phyloP scores from a whole-genome alignment of 2,113 vertebrate genomes.

The Notarius quadriscutis region DNA sequence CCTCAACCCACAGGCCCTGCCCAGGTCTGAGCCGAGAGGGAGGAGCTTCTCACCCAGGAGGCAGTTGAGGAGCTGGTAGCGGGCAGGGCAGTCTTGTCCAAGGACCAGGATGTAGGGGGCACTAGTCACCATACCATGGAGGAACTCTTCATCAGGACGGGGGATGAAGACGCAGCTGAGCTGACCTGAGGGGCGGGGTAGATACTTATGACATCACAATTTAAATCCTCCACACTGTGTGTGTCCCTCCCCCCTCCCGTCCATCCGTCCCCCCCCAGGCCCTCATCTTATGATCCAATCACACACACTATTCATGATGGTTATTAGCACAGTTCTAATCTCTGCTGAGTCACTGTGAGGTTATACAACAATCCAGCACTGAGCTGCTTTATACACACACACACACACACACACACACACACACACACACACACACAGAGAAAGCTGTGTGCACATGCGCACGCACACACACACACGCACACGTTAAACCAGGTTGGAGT shows the following conservation, averaged over 20 bases:
- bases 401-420: background rate
- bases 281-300: constrained; percentile 43
- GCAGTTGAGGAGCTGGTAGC: constrained; percentile 86
- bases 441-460: background rate
- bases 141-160: constrained; percentile 86
- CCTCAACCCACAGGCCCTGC: constrained; percentile 65
- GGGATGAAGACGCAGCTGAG: constrained; percentile 86
- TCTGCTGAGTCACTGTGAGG: constrained; percentile 65
- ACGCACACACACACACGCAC: background rate
- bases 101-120: constrained; percentile 87
- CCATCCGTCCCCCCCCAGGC: background rate
- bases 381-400: background rate
- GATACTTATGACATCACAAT: background rate
- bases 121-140: constrained; percentile 81
- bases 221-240: background rate
- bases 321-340: constrained; percentile 58
- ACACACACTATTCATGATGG: constrained; percentile 47
- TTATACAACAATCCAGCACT: constrained; percentile 58
- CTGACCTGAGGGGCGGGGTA: constrained; percentile 69
- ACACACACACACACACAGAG: background rate
- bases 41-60: constrained; percentile 87
- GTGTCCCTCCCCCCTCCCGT: background rate
- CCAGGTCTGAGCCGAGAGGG: constrained; percentile 70
- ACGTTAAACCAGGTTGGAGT: background rate
- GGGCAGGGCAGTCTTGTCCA: constrained; percentile 87